These are phyloP conservation scores for Papilio helenus DNA, from an alignment of 1,140 invertebrate genomes.

Conservation along the genomic window DNA sequence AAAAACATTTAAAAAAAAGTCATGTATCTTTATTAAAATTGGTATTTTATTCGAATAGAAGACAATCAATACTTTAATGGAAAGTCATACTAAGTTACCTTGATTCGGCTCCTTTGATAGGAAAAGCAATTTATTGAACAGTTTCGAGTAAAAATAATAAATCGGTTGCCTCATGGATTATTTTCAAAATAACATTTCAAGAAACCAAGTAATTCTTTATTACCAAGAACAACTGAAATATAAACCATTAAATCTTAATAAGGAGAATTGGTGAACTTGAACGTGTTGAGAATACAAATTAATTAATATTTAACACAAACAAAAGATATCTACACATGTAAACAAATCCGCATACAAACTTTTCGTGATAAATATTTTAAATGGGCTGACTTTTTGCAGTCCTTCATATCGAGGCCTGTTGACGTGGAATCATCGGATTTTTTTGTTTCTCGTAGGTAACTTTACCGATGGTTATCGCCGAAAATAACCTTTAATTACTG, in stretches of 20 bases:
- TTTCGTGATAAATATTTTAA: conserved; percentile 51
- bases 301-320: not conserved
- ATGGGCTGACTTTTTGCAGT: conserved; percentile 65
- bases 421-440: conserved; percentile 68
- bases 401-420: conserved; percentile 65
- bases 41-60: not conserved
- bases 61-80: not conserved
- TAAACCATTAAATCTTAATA: conserved; percentile 4
- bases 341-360: not conserved
- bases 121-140: conserved; percentile 59
- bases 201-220: not conserved
- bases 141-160: conserved; percentile 53
- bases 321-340: not conserved
- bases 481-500: conserved; percentile 82
- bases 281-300: not conserved
- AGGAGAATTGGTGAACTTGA: not conserved
- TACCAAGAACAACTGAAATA: not conserved
- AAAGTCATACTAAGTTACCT: conserved; percentile 48
- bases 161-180: conserved; percentile 28
- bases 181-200: conserved; percentile 22
- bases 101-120: conserved; percentile 52
- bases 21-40: not conserved
- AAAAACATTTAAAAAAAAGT: not conserved
- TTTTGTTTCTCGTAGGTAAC: conserved; percentile 75
- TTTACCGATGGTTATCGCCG: conserved; percentile 80